Evolutionary conservation across 1,140 invertebrate genomes (phyloP), one percentile per base, ranked within the genome.

Genomic region (Ceratitis capitata): DNA sequence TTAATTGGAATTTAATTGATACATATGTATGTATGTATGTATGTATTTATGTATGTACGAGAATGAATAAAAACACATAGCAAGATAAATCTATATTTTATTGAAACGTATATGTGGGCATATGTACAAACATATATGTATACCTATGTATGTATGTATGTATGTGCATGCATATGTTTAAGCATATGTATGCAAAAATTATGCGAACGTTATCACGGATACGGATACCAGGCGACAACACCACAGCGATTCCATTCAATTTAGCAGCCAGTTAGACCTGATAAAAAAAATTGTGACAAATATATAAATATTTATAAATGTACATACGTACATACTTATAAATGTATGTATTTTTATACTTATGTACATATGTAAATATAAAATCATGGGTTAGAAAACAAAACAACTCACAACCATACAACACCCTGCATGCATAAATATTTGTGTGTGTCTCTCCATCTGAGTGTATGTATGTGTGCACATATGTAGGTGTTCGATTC

Each of bases 211-310:
- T 39, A 35, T 14, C 32, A 19, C 61, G 61, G 61, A 39, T 32
- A n/a, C 61, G 32, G 61, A 39, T 69, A 69, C 58, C 3, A 23
- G 61, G 14, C 32, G 29, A 39, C 58, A 19, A 10, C 56, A 32
- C 61, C 61, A 39, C 69, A 19, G n/a, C 69, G 45, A 19, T 12
- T 23, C 23, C 32, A 35, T 3, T 78, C 39, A 78, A 45, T 23
- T 78, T 39, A 78, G 39, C 42, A 78, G 39, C 69, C 69, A 45
- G 69, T 78, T 78, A 78, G 69, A 78, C n/a, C n/a, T 78, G 69
- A 78, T 78, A 78, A 78, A 78, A 78, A 78, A 3, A 78, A 78
- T 45, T 78, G 39, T 6, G 45, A 78, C 3, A 78, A 23, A 32
- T 39, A 19, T 19, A 39, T n/a, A 42, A 29, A 69, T 35, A 39